Evolutionary conservation across 1,140 invertebrate species (phyloP), one percentile per base, ranked within the genome.

Genomic region (Tachypleus tridentatus): DNA sequence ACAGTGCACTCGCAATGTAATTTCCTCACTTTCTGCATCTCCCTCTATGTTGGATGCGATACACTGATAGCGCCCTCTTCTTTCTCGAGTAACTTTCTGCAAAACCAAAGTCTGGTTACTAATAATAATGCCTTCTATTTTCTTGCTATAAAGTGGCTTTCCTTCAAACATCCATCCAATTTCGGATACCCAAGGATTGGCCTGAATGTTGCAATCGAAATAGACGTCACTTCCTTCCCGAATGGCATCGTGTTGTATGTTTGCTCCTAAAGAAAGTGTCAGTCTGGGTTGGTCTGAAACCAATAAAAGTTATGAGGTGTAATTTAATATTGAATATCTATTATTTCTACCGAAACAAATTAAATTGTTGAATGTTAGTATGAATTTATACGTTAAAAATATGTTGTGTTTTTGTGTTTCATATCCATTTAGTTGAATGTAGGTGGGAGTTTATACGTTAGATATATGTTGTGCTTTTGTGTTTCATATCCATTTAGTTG

Each of bases 161-260:
- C 58, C 65, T 54, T 70, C 61, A 51, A 70, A 70, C 48, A 60
- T 56, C 70, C 70, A 70, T 11, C 65, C 59, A 4, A 70, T 67
- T 53, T 70, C 70, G 49, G 66, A 60, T 4, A 70, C 70, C 70
- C 70, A 70, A 11, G 70, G 70, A 65, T 70, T 70, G 52, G 70
- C 70, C 8, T 65, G 65, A 11, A 70, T 70, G 74, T 87, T 88
- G 77, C 90, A 93, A 77, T 93, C 90, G 72, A 93, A 88, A 76
- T 91, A 93, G 58, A 93, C 89, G 77, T 93, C 90, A 58, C 87
- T 87, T 7, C 88, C 88, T 71, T 81, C 80, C 67, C 79, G 76
- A 61, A 81, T 93, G 78, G 91, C 89, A 67, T 88, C 84, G 10
- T 88, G 86, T 71, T 89, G 87, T 63, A 93, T 78, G 61, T 68